These are phyloP conservation scores for Pangasius sanitwongsei DNA, from an alignment of 2,797 vertebrate genomes.

Conservation along the genomic window DNA sequence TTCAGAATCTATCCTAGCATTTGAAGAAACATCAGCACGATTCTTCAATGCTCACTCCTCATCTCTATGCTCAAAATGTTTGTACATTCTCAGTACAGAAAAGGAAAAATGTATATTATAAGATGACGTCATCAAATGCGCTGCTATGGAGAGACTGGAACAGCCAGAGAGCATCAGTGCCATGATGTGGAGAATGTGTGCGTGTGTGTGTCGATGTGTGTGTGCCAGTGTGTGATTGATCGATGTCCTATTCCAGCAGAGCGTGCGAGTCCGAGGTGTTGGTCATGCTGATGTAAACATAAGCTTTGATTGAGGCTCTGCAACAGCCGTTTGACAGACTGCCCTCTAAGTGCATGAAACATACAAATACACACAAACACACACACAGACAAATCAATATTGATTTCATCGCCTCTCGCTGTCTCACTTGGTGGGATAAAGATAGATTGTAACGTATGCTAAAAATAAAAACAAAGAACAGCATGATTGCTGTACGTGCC, in stretches of 20 bases:
- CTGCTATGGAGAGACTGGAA: neutral
- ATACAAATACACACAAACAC: constrained; percentile 36
- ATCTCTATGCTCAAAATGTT: neutral
- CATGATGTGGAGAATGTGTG: neutral
- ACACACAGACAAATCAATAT: constrained; percentile 40
- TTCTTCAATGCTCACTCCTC: neutral
- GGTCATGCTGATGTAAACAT: constrained; percentile 42
- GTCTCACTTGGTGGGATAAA: constrained; percentile 41
- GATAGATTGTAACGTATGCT: constrained; percentile 45
- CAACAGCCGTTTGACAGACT: constrained; percentile 42
- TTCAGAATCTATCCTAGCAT: neutral
- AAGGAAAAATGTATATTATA: neutral
- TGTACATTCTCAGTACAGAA: neutral
- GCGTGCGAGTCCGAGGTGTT: constrained; percentile 37
- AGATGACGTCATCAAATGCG: neutral
- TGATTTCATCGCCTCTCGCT: constrained; percentile 40
- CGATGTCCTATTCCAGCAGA: constrained; percentile 8
- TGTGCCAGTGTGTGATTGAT: constrained; percentile 31
- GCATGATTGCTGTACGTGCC: neutral
- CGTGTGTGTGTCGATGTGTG: constrained; percentile 16
- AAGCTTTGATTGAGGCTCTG: constrained; percentile 43
- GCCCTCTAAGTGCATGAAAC: constrained; percentile 43
- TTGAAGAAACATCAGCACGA: neutral
- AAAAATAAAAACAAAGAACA: constrained; percentile 40
- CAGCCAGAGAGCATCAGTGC: constrained; percentile 7